Percentiles rank a stretch among this genome's conserved stretches.
These are phyloP conservation scores for Sitta europaea DNA, from an alignment of 2,113 vertebrate genomes.

Conservation along the genomic window DNA sequence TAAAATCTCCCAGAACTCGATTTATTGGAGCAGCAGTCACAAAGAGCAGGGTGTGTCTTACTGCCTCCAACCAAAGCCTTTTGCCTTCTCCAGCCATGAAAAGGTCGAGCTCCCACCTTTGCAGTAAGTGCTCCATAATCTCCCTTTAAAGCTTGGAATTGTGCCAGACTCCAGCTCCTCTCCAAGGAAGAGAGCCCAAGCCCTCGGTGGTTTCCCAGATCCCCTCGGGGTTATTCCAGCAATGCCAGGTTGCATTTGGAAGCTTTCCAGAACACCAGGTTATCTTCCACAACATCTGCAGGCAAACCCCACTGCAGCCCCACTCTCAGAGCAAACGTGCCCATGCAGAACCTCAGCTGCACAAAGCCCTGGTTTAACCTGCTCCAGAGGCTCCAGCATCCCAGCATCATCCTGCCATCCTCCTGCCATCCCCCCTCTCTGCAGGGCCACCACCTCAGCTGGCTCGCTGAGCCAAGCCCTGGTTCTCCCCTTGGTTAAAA, in stretches of 20 bases:
- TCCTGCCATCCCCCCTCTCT: not conserved
- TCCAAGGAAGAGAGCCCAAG: not conserved
- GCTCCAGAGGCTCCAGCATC: not conserved
- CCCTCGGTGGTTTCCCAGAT: not conserved
- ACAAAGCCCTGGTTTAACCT: not conserved
- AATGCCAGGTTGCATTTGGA: not conserved
- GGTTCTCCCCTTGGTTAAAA: conserved; percentile 1
- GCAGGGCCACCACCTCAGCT: not conserved
- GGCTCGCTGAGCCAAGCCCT: not conserved
- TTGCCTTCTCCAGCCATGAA: not conserved
- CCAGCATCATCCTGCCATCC: no score
- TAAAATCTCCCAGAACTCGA: not conserved
- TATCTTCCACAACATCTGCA: not conserved
- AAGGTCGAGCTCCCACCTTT: not conserved
- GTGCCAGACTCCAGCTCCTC: not conserved
- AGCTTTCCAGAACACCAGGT: not conserved
- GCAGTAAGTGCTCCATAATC: not conserved
- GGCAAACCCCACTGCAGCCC: no score
- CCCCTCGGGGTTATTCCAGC: not conserved
- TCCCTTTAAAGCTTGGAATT: not conserved
- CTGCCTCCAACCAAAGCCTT: not conserved
- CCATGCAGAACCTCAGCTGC: not conserved
- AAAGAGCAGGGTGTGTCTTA: not conserved
- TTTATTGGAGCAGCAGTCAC: not conserved
- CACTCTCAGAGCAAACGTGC: no score